Evolutionary conservation across 2,888 invertebrate genomes (phyloP).

Genomic region (Rhagium mordax): DNA sequence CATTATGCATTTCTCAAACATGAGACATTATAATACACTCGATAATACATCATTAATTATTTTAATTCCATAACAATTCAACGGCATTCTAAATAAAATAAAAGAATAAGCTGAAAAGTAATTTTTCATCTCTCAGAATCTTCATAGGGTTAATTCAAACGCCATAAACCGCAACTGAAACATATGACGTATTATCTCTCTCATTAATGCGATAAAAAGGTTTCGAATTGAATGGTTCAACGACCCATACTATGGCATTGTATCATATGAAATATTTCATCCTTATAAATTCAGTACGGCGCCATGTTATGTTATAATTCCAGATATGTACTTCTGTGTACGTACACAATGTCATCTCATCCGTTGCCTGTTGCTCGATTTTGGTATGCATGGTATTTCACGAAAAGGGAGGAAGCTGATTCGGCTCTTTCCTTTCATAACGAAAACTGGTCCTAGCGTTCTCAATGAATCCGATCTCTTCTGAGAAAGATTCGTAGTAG

Average conservation of each 20-base stretch:
- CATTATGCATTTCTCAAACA: too few species aligned
- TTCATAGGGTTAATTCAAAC: neutral
- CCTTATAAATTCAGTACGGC: conserved; percentile 22
- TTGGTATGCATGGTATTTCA: neutral
- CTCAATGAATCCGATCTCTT: conserved; percentile 15
- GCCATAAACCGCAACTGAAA: conserved; percentile 3
- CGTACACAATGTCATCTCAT: conserved; percentile 3
- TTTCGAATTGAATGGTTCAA: conserved; percentile 42
- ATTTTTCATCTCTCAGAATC: neutral
- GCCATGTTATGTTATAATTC: conserved; percentile 12
- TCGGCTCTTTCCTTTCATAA: conserved; percentile 2
- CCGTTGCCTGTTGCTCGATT: neutral
- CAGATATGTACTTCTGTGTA: conserved; percentile 2
- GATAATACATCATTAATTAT: too few species aligned
- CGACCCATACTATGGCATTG: conserved; percentile 44
- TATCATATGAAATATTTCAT: conserved; percentile 31
- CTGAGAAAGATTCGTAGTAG: neutral
- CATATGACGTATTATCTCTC: conserved; percentile 32
- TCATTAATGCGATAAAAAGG: conserved; percentile 44
- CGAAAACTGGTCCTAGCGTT: conserved; percentile 13
- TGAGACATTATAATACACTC: too few species aligned
- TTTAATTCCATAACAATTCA: too few species aligned
- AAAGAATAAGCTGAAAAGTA: too few species aligned
- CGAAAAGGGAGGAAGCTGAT: conserved; percentile 1
- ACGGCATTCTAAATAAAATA: too few species aligned